A percentile compares a stretch with the other conserved stretches of the same genome.
phyloP scores from a whole-genome alignment of 2,797 vertebrate genomes.

The Amblyopsis hoosieri region DNA sequence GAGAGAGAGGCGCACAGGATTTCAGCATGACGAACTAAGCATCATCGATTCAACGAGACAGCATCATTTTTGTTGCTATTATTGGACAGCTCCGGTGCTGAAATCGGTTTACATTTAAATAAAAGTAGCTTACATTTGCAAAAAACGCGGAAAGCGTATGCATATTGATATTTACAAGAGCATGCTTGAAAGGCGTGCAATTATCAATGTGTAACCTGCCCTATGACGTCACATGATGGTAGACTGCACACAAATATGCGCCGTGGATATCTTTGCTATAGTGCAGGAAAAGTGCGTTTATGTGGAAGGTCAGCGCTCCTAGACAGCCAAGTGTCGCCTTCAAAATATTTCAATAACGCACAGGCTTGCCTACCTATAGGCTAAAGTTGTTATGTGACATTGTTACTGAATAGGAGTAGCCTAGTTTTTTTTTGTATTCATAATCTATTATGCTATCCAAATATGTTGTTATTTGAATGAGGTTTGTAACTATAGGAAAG shows the following conservation, averaged over 20 bases:
- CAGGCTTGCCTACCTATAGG: too few relatives aligned
- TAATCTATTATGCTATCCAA: too few relatives aligned
- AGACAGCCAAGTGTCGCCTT: neutral
- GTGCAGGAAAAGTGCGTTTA: constrained; percentile 13
- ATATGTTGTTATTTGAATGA: too few relatives aligned
- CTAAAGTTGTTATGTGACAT: too few relatives aligned
- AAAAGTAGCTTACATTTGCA: neutral
- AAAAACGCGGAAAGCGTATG: neutral
- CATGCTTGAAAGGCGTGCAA: constrained; percentile 22
- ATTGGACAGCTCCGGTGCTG: constrained; percentile 64
- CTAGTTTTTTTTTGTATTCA: too few relatives aligned
- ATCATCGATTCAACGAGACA: constrained; percentile 56
- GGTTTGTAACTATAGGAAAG: too few relatives aligned
- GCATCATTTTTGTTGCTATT: constrained; percentile 11
- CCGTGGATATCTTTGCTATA: constrained; percentile 28
- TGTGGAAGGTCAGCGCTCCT: constrained; percentile 60
- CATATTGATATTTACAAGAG: constrained; percentile 18
- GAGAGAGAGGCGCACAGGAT: constrained; percentile 21
- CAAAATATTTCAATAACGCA: too few relatives aligned
- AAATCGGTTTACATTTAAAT: constrained; percentile 28
- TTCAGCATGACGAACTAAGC: constrained; percentile 70
- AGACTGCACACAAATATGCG: constrained; percentile 53
- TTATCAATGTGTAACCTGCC: constrained; percentile 18
- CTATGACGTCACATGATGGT: constrained; percentile 48
- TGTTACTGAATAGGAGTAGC: too few relatives aligned